Base-by-base conservation (phyloP, 2,113 vertebrate species). In the Atlantisia rogersi region DNA sequence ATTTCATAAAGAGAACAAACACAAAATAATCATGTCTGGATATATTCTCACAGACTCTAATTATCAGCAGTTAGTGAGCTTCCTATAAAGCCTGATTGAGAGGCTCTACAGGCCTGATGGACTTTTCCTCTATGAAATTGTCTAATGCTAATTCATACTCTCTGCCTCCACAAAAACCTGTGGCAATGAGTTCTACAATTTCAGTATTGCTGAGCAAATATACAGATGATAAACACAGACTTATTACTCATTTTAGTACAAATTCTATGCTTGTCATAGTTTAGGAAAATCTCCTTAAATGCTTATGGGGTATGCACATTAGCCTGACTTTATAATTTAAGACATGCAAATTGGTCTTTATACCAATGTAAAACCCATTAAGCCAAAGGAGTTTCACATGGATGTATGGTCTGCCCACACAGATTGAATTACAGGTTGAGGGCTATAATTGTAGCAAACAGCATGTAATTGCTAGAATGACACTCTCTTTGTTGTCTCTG, bases 381-480 rank as follows among this genome's bases (percentile, higher is more conserved):
- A 95, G 70, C 52, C 92, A 92, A 5, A 89, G 83, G 69, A 88
- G 86, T 96, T 96, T 84, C 74, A 82, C 53, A 46, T 31, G 91
- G 91, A 92, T 2, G 4, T 86, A 63, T 50, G 65, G 86, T 83
- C 78, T 96, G 50, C 73, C 75, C 83, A 92, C 67, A 78, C 64
- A 90, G 84, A 87, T 46, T 78, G 82, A 89, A 91, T 95, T 95
- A 87, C 63, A 92, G 75, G 79, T 82, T 74, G 90, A 94, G 52
- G 78, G 64, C 68, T 88, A 5, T 90, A 91, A 92, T 95, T 96
- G 92, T 77, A 84, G 67, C 69, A 94, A 94, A 94, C 84, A 82
- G 69, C 37, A 70, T 26, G 35, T 88, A 90, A 91, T 87, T 95
- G 68, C 58, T 53, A 58, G 42, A 83, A 78, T 73, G 73, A 55